Evolutionary conservation across 2,888 invertebrate genomes (phyloP), one percentile per base, ranked within the genome.

Genomic region (Crocallis elinguaria): DNA sequence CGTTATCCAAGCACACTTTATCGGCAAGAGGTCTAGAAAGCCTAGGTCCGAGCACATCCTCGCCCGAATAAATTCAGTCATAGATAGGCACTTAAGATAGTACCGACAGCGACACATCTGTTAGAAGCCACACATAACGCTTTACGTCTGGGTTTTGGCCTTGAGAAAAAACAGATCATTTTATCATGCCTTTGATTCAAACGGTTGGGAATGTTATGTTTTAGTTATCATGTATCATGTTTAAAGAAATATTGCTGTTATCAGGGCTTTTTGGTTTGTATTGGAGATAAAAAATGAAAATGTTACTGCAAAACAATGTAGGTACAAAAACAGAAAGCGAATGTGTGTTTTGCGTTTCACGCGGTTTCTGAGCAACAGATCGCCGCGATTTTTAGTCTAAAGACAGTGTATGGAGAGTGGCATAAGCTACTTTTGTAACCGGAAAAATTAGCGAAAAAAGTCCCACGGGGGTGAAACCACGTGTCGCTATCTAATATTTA

Each of bases 1-100:
- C 25, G 9, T 25, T n/a, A 25, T 25, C 25, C 1, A 8, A 25
- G n/a, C 25, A n/a, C 9, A 25, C 25, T 9, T 9, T 9, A 25
- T n/a, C 9, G 25, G n/a, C 25, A n/a, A 25, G n/a, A 8, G 3
- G n/a, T n/a, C 25, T 25, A 25, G 7, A 25, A 9, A 25, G 25
- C 1, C 9, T 25, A 16, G 33, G 29, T 29, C 29, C 16, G 1
- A 17, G 11, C 39, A 25, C 17, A 39, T 8, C 11, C 21, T 16
- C 9, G 33, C 23, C 33, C 30, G 16, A 48, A 48, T 48, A 48
- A 38, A 48, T 48, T 23, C 12, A 17, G 23, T 38, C 33, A 17
- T 6, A 14, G 33, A 38, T 48, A 12, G 37, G n/a, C 17, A 48
- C 16, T 21, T 2, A 14, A 32, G 30, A 32, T 38, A 38, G 21